Evolutionary conservation across 2,113 vertebrate species (phyloP).

Genomic region (Chauna torquata): DNA sequence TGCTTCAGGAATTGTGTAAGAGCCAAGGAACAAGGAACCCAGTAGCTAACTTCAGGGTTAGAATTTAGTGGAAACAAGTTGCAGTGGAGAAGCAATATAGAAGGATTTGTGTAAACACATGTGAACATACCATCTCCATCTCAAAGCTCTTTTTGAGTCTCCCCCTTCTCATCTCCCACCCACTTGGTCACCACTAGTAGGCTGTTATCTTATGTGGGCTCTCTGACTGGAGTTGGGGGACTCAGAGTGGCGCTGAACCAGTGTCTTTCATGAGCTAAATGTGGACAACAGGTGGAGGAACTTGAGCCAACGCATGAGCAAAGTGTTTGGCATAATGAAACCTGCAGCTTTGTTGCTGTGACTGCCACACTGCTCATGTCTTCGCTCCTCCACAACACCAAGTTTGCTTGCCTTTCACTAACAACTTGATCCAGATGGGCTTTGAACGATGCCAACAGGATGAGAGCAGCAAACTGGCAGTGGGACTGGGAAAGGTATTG

Average conservation of each 20-base stretch:
- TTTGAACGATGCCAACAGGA: neutral
- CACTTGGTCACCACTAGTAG: neutral
- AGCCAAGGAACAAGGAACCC: neutral
- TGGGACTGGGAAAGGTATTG: neutral
- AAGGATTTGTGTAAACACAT: neutral
- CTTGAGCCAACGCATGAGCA: neutral
- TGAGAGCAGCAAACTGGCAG: neutral
- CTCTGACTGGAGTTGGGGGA: neutral
- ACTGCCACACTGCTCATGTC: neutral
- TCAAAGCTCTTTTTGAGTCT: neutral
- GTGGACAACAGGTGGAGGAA: neutral
- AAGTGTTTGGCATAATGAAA: neutral
- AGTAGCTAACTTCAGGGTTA: neutral
- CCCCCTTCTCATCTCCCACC: neutral
- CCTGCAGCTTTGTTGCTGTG: neutral
- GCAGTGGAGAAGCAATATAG: neutral
- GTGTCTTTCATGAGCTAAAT: neutral
- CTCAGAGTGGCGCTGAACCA: neutral
- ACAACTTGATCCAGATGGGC: neutral
- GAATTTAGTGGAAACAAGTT: neutral
- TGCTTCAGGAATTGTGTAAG: neutral
- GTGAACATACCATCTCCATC: neutral
- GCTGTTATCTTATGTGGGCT: neutral
- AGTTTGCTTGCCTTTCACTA: neutral
- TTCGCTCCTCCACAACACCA: neutral